Evolutionary conservation across 2,113 vertebrate species (phyloP).

Genomic region (Nothoprocta pentlandii): DNA sequence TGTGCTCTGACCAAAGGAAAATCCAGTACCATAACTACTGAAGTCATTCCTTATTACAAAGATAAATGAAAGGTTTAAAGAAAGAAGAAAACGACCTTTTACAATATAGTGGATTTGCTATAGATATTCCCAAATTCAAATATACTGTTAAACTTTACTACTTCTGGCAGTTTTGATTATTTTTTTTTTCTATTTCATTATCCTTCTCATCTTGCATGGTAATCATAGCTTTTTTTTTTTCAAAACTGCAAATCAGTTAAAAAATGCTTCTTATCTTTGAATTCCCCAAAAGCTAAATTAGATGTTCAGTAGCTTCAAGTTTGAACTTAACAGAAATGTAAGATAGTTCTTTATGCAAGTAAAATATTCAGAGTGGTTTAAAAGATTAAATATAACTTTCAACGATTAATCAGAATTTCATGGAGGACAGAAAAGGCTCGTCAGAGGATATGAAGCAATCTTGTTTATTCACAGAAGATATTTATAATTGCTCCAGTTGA

Average conservation of each 20-base stretch:
- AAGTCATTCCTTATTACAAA: not conserved
- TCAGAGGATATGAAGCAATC: not conserved
- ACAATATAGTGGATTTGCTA: not conserved
- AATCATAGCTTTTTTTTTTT: not conserved
- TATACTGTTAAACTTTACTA: not conserved
- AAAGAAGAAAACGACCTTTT: not conserved
- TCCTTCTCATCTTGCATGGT: not conserved
- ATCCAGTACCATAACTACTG: not conserved
- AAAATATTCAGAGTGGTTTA: not conserved
- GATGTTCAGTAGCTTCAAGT: constrained; percentile 4
- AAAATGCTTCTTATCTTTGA: not conserved
- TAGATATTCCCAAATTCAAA: not conserved
- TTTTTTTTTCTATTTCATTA: not conserved
- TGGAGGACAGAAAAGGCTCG: not conserved
- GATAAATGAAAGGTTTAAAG: not conserved
- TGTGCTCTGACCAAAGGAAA: not conserved
- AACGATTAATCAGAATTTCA: not conserved
- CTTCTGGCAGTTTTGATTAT: not conserved
- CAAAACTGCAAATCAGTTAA: not conserved
- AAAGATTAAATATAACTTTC: not conserved
- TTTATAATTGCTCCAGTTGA: not conserved
- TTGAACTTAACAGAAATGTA: not conserved
- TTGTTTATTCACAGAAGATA: not conserved
- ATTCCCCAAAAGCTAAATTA: not conserved
- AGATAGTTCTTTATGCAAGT: not conserved